Percentiles rank a stretch among this genome's conserved stretches.
Evolutionary conservation across 2,113 vertebrate genomes (phyloP).

Genomic region (Ophthalmolycus amberensis): DNA sequence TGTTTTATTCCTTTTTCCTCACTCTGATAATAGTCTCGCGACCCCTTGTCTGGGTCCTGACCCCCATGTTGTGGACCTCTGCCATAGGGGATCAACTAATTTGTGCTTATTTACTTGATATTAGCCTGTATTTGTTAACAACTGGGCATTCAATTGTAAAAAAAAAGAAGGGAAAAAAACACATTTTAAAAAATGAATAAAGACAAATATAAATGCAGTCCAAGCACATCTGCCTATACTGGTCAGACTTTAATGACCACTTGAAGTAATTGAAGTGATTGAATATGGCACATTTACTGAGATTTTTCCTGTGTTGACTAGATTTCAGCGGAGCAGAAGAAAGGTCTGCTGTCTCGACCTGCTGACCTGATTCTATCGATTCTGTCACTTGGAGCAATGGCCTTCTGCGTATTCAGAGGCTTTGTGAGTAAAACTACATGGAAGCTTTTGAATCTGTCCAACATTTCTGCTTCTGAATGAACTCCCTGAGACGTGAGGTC

Average conservation of each 20-base stretch:
- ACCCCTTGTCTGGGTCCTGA: too few relatives aligned
- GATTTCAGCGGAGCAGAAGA: slow-evolving; percentile 85
- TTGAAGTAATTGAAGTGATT: background rate
- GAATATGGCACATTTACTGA: background rate
- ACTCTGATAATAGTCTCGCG: too few relatives aligned
- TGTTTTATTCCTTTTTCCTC: background rate
- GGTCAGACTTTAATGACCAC: background rate
- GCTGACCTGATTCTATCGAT: slow-evolving; percentile 84
- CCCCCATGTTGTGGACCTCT: background rate
- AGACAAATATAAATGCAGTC: background rate
- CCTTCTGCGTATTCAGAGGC: slow-evolving; percentile 90
- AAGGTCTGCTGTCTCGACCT: slow-evolving; percentile 84
- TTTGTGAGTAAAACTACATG: slow-evolving; percentile 83
- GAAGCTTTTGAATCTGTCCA: background rate
- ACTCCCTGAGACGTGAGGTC: background rate
- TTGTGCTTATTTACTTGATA: background rate
- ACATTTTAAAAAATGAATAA: background rate
- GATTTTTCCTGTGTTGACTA: slow-evolving; percentile 58
- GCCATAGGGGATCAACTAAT: background rate
- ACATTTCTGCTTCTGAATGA: background rate
- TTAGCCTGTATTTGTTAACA: background rate
- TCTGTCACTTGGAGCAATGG: slow-evolving; percentile 74
- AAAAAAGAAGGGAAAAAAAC: too few relatives aligned
- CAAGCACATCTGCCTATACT: background rate
- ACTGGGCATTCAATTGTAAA: too few relatives aligned